Base-by-base conservation (phyloP, 2,797 vertebrate species). In the Psittacula echo region DNA sequence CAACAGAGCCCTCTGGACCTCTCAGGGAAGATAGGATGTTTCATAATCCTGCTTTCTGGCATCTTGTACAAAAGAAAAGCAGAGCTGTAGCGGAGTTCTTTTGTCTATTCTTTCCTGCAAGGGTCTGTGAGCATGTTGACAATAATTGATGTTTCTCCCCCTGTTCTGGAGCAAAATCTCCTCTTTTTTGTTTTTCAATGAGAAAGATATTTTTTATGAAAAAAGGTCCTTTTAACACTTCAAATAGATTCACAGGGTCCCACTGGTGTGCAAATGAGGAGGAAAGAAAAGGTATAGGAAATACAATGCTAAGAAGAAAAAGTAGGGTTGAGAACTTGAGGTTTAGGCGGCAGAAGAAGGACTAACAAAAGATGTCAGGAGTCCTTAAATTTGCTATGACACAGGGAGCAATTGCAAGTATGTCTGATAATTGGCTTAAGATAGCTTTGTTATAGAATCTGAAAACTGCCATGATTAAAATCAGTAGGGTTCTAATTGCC, bases 381-480 rank as follows among this genome's bases (percentile, higher is more conserved):
- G 37, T 62, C 21, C 45, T 78, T 74, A 19, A 71, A 87, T 37
- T 75, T 64, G 32, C 26, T 48, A 8, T 53, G 60, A 84, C 44
- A 80, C 10, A 78, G 65, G 34, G 56, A 87, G 5, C 13, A 53
- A 21, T 61, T 73, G 23, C 4, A 88, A 86, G 84, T 56, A 62
- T 62, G 13, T 81, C 44, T 85, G 67, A 68, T 86, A 76, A 90
- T 71, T 89, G 29, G 14, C 10, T 82, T 29, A 64, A 68, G 58
- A 48, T 20, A 61, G 18, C 23, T 64, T 89, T 84, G 74, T 44
- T 10, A 73, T 24, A 56, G 24, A 77, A 85, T 66, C 30, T 64
- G 78, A 96, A 91, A 72, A 21, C 61, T 90, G 14, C 11, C 51
- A 41, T 87, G 18, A 78, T 85, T 79, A 79, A 87, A 94, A 82